Conservation (phyloP, 2,113 vertebrate genomes). For the Tapirus terrestris region DNA sequence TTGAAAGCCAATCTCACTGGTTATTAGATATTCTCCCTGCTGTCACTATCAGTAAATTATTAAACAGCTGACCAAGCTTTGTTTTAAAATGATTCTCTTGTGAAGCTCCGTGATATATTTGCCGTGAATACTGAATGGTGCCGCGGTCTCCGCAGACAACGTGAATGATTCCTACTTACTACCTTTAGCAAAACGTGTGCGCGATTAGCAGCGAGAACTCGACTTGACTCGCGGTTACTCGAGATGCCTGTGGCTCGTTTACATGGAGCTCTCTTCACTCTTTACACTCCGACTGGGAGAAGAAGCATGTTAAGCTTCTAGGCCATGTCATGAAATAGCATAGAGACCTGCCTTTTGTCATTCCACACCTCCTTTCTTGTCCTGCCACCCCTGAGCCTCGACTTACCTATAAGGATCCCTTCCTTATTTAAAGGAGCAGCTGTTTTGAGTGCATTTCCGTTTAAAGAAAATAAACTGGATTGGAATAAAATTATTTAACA, state of each 20-base stretch:
- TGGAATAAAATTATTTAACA: background rate
- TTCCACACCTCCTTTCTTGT: background rate
- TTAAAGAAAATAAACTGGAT: background rate
- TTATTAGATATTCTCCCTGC: slow-evolving; percentile 88
- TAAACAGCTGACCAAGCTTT: slow-evolving; percentile 89
- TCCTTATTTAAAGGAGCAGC: background rate
- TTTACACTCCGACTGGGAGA: slow-evolving; percentile 17
- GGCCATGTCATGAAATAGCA: slow-evolving; percentile 51
- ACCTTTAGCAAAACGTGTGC: slow-evolving; percentile 85
- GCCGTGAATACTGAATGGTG: slow-evolving; percentile 85
- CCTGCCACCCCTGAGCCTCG: background rate
- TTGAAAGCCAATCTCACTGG: slow-evolving; percentile 85
- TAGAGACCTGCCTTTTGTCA: background rate
- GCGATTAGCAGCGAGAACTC: slow-evolving; percentile 84
- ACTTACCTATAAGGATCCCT: background rate
- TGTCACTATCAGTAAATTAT: slow-evolving; percentile 88
- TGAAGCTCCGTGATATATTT: slow-evolving; percentile 85
- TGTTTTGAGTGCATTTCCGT: background rate
- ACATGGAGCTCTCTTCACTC: background rate
- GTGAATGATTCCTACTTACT: slow-evolving; percentile 85
- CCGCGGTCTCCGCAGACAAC: slow-evolving; percentile 79
- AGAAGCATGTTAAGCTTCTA: slow-evolving; percentile 52
- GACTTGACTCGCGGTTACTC: slow-evolving; percentile 65
- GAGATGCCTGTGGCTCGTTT: slow-evolving; percentile 74
- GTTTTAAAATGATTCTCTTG: slow-evolving; percentile 88